Percentiles rank a stretch among this genome's conserved stretches.
Conservation (phyloP, 2,888 invertebrate genomes). For the Monochamus alternatus region DNA sequence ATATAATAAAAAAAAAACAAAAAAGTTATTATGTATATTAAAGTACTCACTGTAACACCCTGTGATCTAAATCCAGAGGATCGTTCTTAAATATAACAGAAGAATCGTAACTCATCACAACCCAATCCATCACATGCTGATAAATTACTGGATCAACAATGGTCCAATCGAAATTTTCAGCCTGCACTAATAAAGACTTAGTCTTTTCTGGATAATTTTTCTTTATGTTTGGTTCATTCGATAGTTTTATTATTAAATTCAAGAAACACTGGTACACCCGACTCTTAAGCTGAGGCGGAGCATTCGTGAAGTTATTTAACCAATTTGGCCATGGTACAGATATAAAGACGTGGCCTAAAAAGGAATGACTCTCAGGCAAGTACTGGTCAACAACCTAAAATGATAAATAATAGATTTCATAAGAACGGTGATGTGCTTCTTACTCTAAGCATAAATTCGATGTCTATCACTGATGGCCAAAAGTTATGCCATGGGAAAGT, state of each 20-base stretch:
- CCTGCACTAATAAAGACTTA: slow-evolving; percentile 73
- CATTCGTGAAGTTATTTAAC: slow-evolving; percentile 72
- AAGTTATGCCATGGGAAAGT: slow-evolving; percentile 83
- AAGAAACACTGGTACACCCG: slow-evolving; percentile 78
- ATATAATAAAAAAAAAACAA: neutral
- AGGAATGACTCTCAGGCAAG: slow-evolving; percentile 80
- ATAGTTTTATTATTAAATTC: slow-evolving; percentile 80
- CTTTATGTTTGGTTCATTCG: slow-evolving; percentile 81
- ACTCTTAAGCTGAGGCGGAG: slow-evolving; percentile 66
- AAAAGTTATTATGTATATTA: neutral
- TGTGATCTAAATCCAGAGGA: slow-evolving; percentile 74
- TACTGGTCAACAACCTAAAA: slow-evolving; percentile 76
- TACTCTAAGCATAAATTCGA: slow-evolving; percentile 81
- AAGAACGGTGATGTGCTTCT: slow-evolving; percentile 37
- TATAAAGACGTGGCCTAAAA: slow-evolving; percentile 81
- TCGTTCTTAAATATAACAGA: slow-evolving; percentile 76
- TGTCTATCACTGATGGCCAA: slow-evolving; percentile 77
- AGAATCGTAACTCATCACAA: slow-evolving; percentile 82
- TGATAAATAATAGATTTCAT: neutral
- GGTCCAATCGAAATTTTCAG: slow-evolving; percentile 79
- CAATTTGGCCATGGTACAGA: slow-evolving; percentile 79
- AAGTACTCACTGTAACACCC: slow-evolving; percentile 74
- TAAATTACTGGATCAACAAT: slow-evolving; percentile 76
- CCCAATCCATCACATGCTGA: slow-evolving; percentile 82
- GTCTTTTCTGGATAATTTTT: slow-evolving; percentile 71